A percentile compares a stretch with the other conserved stretches of the same genome.
Evolutionary conservation across 2,113 vertebrate species (phyloP).

Genomic region (Oryzias javanicus): DNA sequence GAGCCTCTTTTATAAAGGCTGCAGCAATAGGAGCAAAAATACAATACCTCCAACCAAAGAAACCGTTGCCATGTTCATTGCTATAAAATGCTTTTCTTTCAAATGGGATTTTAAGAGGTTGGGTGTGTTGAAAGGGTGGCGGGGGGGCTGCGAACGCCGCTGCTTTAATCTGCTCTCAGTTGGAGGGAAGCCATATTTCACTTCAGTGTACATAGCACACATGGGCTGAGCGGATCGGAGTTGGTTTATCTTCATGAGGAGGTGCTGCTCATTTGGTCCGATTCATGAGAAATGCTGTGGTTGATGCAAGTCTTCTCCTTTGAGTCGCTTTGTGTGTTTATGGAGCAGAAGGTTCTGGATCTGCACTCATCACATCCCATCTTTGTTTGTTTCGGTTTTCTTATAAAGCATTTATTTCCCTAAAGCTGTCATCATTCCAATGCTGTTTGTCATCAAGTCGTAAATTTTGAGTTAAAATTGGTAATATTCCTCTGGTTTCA

Average conservation of each 20-base stretch:
- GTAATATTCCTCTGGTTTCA: too few species aligned
- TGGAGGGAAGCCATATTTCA: slow-evolving; percentile 24
- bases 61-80: slow-evolving; percentile 56
- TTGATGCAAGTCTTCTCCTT: not conserved
- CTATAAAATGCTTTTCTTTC: slow-evolving; percentile 58
- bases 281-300: slow-evolving; percentile 12
- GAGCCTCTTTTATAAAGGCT: slow-evolving; percentile 55
- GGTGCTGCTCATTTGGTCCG: not conserved
- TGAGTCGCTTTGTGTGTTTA: too few species aligned
- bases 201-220: slow-evolving; percentile 34
- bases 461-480: too few species aligned
- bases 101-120: slow-evolving; percentile 23
- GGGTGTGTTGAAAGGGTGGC: not conserved
- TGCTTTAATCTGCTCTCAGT: slow-evolving; percentile 56
- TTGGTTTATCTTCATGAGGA: slow-evolving; percentile 21
- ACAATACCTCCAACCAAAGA: slow-evolving; percentile 54
- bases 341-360: too few species aligned
- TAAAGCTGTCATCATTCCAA: too few species aligned
- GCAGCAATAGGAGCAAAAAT: slow-evolving; percentile 52
- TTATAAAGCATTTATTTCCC: too few species aligned
- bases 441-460: too few species aligned
- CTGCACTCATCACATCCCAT: too few species aligned
- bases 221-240: slow-evolving; percentile 2
- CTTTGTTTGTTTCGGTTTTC: too few species aligned
- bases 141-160: slow-evolving; percentile 12